A percentile compares a stretch with the other conserved stretches of the same genome.
Evolutionary conservation across 2,113 vertebrate species (phyloP).

Genomic region (Polypterus senegalus): DNA sequence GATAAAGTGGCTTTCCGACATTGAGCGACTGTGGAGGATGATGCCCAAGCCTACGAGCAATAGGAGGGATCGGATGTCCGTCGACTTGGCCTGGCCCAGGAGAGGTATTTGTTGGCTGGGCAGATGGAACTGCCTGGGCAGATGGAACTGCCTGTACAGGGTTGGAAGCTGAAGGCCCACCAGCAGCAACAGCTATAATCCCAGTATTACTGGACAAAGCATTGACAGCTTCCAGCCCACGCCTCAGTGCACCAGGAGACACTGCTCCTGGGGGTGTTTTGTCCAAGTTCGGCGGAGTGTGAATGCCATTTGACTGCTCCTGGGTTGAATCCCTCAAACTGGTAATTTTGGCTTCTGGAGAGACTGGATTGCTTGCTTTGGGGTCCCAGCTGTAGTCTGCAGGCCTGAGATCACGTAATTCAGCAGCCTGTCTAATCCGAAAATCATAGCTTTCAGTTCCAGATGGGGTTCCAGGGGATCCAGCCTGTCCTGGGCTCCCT

Average conservation of each 20-base stretch:
- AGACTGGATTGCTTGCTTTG: slow-evolving; percentile 20
- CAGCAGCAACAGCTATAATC: slow-evolving; percentile 27
- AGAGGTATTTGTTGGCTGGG: slow-evolving; percentile 19
- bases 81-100: slow-evolving; percentile 46
- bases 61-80: slow-evolving; percentile 76
- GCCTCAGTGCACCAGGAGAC: slow-evolving; percentile 71
- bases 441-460: slow-evolving; percentile 43
- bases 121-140: slow-evolving; percentile 31
- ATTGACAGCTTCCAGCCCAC: slow-evolving; percentile 82
- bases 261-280: slow-evolving; percentile 65
- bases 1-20: slow-evolving; percentile 92
- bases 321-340: slow-evolving; percentile 37
- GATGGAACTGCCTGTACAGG: slow-evolving; percentile 43
- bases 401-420: slow-evolving; percentile 39
- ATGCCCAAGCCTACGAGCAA: slow-evolving; percentile 84
- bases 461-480: slow-evolving; percentile 60
- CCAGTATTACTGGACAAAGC: slow-evolving; percentile 48
- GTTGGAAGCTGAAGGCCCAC: slow-evolving; percentile 52
- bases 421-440: slow-evolving; percentile 31
- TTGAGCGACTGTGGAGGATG: slow-evolving; percentile 93
- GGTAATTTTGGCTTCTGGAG: slow-evolving; percentile 13
- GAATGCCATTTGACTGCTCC: slow-evolving; percentile 75
- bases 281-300: slow-evolving; percentile 58
- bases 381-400: slow-evolving; percentile 73
- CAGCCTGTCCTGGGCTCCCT: slow-evolving; percentile 64